Percentiles rank a stretch among this genome's conserved stretches.
Evolutionary conservation across 2,888 invertebrate genomes (phyloP).

Genomic region (Oscheius sp.): DNA sequence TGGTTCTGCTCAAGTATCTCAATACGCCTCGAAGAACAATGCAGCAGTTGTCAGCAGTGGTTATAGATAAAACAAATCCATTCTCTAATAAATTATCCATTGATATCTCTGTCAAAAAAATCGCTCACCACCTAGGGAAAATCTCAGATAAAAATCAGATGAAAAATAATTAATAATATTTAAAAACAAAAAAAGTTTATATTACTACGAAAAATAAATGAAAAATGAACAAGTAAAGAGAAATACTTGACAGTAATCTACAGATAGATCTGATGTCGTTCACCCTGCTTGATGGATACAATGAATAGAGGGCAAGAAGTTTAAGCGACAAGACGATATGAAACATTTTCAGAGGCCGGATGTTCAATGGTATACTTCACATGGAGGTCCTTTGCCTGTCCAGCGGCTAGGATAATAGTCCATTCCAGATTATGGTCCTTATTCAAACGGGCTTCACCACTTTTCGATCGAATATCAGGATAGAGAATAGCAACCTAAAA

Average conservation of each 20-base stretch:
- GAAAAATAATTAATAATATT: too few relatives aligned
- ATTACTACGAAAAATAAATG: too few relatives aligned
- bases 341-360: conserved; percentile 52
- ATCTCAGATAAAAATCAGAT: background rate
- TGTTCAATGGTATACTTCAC: conserved; percentile 65
- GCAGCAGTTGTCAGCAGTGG: conserved; percentile 2
- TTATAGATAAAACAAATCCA: background rate
- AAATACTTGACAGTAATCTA: too few relatives aligned
- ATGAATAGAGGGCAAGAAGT: background rate
- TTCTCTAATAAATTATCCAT: background rate
- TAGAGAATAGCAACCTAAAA: conserved; percentile 48
- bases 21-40: background rate
- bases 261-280: too few relatives aligned
- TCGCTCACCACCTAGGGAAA: background rate
- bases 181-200: too few relatives aligned
- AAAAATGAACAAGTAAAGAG: too few relatives aligned
- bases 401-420: conserved; percentile 62
- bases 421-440: conserved; percentile 68
- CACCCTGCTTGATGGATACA: too few relatives aligned
- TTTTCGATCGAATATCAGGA: conserved; percentile 53
- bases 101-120: background rate
- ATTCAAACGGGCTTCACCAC: conserved; percentile 59
- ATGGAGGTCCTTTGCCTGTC: conserved; percentile 58
- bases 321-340: conserved; percentile 16
- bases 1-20: background rate